phyloP scores from a whole-genome alignment of 2,797 vertebrate genomes.

The Tragelaphus eurycerus region DNA sequence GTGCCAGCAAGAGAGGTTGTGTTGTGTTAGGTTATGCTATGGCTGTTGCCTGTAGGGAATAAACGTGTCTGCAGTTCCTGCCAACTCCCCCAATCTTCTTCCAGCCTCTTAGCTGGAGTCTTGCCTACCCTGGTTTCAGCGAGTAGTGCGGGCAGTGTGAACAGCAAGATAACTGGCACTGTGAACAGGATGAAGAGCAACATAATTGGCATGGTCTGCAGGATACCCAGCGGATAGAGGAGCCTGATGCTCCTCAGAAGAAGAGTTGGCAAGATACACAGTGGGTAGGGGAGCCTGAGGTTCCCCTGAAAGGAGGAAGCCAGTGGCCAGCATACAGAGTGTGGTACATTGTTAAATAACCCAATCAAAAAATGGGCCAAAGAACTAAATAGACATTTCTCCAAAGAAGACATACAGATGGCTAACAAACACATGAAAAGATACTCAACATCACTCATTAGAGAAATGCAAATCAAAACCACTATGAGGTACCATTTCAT shows the following conservation, averaged over 20 bases:
- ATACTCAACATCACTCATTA: too few relatives aligned
- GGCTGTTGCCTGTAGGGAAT: not conserved
- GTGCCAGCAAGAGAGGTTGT: not conserved
- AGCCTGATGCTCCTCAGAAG: not conserved
- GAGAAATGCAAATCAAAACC: too few relatives aligned
- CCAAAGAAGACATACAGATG: too few relatives aligned
- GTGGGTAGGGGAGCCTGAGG: not conserved
- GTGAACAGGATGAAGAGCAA: not conserved
- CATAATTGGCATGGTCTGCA: not conserved
- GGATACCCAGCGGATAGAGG: not conserved
- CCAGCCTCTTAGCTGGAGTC: not conserved
- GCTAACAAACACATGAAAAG: too few relatives aligned
- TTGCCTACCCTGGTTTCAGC: not conserved
- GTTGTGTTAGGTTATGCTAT: not conserved
- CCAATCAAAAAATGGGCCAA: too few relatives aligned
- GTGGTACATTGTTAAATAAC: too few relatives aligned
- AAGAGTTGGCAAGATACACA: not conserved
- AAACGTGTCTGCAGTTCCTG: not conserved
- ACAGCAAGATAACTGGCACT: not conserved
- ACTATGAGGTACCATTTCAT: too few relatives aligned
- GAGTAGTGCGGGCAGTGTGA: not conserved
- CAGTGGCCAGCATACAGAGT: rapidly evolving
- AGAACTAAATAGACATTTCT: too few relatives aligned
- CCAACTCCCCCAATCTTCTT: not conserved
- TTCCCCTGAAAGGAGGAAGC: not conserved